phyloP scores from a whole-genome alignment of 1,140 invertebrate species.

The Stegodyphus mimosarum region DNA sequence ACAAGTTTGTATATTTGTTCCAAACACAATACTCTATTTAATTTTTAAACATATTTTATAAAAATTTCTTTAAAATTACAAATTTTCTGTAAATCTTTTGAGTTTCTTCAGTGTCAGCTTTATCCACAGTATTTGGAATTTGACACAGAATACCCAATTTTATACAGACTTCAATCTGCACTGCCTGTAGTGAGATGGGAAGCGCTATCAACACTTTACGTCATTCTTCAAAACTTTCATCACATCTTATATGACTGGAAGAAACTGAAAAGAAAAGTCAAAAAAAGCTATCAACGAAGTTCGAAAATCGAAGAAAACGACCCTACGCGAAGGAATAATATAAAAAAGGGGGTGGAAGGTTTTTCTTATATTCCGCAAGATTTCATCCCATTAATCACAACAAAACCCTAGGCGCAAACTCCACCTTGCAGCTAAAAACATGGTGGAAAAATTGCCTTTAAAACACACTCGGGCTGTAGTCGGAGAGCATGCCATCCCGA shows the following conservation, averaged over 20 bases:
- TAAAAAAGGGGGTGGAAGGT: neutral
- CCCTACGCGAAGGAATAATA: conserved; percentile 9
- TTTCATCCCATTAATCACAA: conserved; percentile 55
- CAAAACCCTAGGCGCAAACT: conserved; percentile 44
- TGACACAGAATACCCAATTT: neutral
- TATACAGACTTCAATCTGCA: conserved; percentile 3
- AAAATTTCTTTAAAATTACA: too few species aligned
- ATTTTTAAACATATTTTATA: too few species aligned
- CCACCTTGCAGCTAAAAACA: conserved; percentile 49
- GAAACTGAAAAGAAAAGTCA: conserved; percentile 6
- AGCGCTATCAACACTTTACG: conserved; percentile 51
- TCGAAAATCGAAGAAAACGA: conserved; percentile 56
- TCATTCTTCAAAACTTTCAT: conserved; percentile 54
- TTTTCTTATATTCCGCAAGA: conserved; percentile 55
- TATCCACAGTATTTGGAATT: too few species aligned
- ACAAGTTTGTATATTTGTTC: too few species aligned
- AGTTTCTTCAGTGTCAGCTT: too few species aligned
- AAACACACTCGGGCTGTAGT: conserved; percentile 14
- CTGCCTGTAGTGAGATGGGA: neutral
- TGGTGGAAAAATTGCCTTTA: conserved; percentile 39
- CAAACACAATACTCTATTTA: too few species aligned
- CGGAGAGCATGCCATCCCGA: conserved; percentile 1
- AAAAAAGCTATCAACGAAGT: conserved; percentile 47
- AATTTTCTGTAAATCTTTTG: too few species aligned
- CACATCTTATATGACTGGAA: neutral